Evolutionary conservation across 2,113 vertebrate genomes (phyloP).

Genomic region (Mustelus asterias): DNA sequence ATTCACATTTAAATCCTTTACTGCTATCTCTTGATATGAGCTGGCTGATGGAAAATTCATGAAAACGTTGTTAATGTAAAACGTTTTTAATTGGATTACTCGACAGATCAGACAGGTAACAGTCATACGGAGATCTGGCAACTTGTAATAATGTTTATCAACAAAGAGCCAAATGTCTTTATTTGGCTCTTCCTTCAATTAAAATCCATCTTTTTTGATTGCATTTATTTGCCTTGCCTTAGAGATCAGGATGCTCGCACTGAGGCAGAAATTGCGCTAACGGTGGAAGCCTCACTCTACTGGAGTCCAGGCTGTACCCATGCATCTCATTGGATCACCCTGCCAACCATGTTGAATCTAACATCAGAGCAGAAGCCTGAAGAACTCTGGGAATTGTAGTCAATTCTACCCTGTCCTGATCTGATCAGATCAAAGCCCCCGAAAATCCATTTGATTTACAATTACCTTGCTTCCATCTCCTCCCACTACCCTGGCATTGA

Average conservation of each 20-base stretch:
- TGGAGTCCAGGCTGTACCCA: not conserved
- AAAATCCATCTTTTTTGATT: not conserved
- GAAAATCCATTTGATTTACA: not conserved
- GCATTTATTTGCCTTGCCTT: slow-evolving; percentile 68
- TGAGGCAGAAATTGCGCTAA: not conserved
- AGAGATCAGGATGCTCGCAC: slow-evolving; percentile 54
- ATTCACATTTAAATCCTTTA: not conserved
- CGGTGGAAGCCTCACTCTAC: not conserved
- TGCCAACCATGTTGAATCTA: not conserved
- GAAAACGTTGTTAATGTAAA: not conserved
- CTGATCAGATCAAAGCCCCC: not conserved
- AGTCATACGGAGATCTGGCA: not conserved
- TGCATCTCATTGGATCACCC: not conserved
- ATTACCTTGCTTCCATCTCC: not conserved
- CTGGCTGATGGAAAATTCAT: not conserved
- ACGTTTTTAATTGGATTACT: not conserved
- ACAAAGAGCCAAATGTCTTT: not conserved
- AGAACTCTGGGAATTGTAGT: not conserved
- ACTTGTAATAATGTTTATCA: not conserved
- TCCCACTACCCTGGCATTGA: not conserved
- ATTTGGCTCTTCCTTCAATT: not conserved
- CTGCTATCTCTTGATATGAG: not conserved
- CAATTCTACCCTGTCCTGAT: not conserved
- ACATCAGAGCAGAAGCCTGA: not conserved
- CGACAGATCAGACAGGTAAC: not conserved